phyloP scores from a whole-genome alignment of 2,797 vertebrate genomes.

The Tamandua tetradactyla region DNA sequence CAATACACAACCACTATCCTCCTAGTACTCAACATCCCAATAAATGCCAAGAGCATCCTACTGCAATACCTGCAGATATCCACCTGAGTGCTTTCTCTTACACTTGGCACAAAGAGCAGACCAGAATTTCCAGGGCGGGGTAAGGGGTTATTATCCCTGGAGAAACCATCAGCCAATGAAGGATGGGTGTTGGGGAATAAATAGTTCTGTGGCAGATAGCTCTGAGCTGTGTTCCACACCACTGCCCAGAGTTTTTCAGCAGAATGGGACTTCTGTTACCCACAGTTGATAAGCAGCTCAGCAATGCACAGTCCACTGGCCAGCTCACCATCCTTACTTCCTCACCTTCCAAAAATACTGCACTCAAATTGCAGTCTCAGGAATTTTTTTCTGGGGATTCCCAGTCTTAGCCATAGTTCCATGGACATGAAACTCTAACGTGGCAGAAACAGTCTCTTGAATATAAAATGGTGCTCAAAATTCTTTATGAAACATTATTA shows the following conservation, averaged over 20 bases:
- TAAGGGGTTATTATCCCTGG: no score
- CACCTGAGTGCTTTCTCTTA: no score
- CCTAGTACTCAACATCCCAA: background rate
- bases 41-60: no score
- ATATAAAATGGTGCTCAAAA: background rate
- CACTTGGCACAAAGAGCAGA: no score
- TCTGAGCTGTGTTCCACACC: background rate
- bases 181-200: no score
- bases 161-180: no score
- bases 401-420: background rate
- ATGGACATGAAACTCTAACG: background rate
- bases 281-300: background rate
- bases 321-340: background rate
- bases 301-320: background rate
- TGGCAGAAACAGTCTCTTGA: background rate
- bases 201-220: no score
- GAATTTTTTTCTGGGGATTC: background rate
- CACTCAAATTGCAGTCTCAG: background rate
- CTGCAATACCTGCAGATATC: no score
- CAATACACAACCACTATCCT: rapidly evolving
- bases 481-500: background rate
- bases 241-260: background rate
- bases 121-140: no score
- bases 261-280: background rate
- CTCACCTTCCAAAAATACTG: background rate